Base-by-base conservation (phyloP, 2,888 invertebrate genomes). In the Ennomos erosarius region DNA sequence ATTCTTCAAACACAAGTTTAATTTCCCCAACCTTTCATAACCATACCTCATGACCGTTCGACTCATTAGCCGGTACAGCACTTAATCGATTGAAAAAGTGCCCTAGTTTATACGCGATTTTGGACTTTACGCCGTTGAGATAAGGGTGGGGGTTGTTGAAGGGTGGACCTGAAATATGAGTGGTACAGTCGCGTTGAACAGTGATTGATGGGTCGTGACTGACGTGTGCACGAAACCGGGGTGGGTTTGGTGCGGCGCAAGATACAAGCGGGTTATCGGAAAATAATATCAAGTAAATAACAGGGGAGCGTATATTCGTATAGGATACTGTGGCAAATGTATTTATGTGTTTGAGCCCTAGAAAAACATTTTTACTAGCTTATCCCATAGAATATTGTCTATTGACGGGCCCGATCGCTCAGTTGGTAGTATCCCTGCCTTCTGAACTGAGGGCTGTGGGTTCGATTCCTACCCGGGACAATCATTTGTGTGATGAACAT, bases 181-280 rank as follows among this genome's bases (percentile, higher is more conserved):
- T 86, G 82, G 87, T 81, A 79, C 82, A 85, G 85, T 84, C 85
- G 82, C 82, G 82, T 82, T 76, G 76, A 85, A 82, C 88, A 85
- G 87, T 90, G 90, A 89, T 89, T 90, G 90, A 90, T 90, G 89
- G 80, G 84, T 78, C 82, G 81, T 89, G 90, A 90, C 86, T 88
- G 90, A 85, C 85, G 82, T 81, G 84, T 80, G 81, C 83, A 87
- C 87, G 88, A 79, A 84, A 79, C 79, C 83, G 79, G 87, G 87
- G 86, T 82, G 81, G 75, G 79, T 69, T 68, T 61, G 57, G 63
- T 56, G 34, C 62, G 73, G 79, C 4, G 0, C 38, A 70, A 77
- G 69, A 38, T 38, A 3, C 4, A 55, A 65, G 70, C 60, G 60
- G 35, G 26, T 26, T 4, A 26, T 4, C 26, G 4, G 4, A 1